A percentile compares a stretch with the other conserved stretches of the same genome.
These are phyloP conservation scores for Xyrichtys novacula DNA, from an alignment of 2,797 vertebrate species.

Conservation along the genomic window DNA sequence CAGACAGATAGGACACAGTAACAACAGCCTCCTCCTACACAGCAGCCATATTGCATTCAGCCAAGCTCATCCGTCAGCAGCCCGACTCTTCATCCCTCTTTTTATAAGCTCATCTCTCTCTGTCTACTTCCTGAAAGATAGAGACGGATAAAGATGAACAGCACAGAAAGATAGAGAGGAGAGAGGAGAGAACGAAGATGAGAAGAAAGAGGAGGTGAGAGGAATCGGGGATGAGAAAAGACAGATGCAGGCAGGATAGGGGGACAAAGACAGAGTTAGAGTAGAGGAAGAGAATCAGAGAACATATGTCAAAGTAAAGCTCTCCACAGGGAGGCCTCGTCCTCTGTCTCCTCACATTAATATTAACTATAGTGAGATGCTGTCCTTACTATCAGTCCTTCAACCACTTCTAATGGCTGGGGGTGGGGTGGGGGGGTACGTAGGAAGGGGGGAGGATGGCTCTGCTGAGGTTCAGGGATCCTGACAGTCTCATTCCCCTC, in stretches of 20 bases:
- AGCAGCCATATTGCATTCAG: slow-evolving; percentile 41
- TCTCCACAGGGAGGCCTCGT: slow-evolving; percentile 78
- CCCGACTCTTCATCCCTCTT: slow-evolving; percentile 33
- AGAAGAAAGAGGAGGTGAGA: not conserved
- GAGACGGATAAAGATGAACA: slow-evolving; percentile 12
- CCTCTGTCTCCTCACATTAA: slow-evolving; percentile 78
- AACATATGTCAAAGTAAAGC: slow-evolving; percentile 79
- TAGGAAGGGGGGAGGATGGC: slow-evolving; percentile 47
- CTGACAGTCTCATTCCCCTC: slow-evolving; percentile 80
- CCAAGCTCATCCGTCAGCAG: slow-evolving; percentile 37
- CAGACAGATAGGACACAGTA: slow-evolving; percentile 38
- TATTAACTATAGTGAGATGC: slow-evolving; percentile 79
- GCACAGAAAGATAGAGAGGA: slow-evolving; percentile 53
- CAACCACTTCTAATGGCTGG: slow-evolving; percentile 64
- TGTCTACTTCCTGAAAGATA: slow-evolving; percentile 26
- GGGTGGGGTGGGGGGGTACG: slow-evolving; percentile 21
- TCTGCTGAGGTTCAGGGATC: slow-evolving; percentile 79
- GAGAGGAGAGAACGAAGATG: not conserved
- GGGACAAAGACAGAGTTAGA: slow-evolving; percentile 52
- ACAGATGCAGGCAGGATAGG: slow-evolving; percentile 24
- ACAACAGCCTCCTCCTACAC: slow-evolving; percentile 51
- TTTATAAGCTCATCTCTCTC: slow-evolving; percentile 52
- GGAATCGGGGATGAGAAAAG: slow-evolving; percentile 10
- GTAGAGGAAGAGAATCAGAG: slow-evolving; percentile 57
- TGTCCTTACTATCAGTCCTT: slow-evolving; percentile 73